Evolutionary conservation across 2,113 vertebrate genomes (phyloP), one percentile per base, ranked within the genome.

Genomic region (Otus sunia): DNA sequence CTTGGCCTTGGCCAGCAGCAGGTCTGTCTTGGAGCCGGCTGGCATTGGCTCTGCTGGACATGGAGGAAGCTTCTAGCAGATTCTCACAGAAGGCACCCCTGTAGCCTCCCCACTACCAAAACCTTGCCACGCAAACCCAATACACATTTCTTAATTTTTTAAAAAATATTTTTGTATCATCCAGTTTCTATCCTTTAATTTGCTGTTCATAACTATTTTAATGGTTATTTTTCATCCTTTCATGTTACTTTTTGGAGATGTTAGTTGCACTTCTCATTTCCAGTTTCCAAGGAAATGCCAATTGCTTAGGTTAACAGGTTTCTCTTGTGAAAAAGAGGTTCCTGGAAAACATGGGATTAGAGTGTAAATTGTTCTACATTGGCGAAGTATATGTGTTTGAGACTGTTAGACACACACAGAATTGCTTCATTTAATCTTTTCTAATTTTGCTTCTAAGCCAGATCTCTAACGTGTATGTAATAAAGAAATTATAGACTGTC

Each of bases 21-120:
- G 45, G 45, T 47, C 72, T 1, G 1, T n/a, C 30, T 56, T 20
- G 16, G 8, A 74, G 39, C 23, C 2, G 0, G 12, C 17, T 45
- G 53, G 23, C 23, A 74, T 26, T 45, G 32, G 32, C 39, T 58
- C 17, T 58, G 1, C 12, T 0, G 0, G 23, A n/a, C 37, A 45
- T 2, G 3, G 12, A 10, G 32, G 10, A 58, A 43, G 16, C 12
- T 34, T 56, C 39, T 9, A 9, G 13, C 16, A 75, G 23, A 32
- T 58, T 45, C 53, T n/a, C 72, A 21, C 17, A 58, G 72, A 75
- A 45, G 16, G 32, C 18, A 12, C 18, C 12, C 17, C 17, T 29
- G 36, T 27, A 58, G 53, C 12, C 19, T 8, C 27, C 11, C 12
- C 4, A 2, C 27, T 34, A 19, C 9, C 30, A 52, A 41, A 63